Base-by-base conservation (phyloP, 64 coral and sea anemone species). In the Stichodactyla helianthus region DNA sequence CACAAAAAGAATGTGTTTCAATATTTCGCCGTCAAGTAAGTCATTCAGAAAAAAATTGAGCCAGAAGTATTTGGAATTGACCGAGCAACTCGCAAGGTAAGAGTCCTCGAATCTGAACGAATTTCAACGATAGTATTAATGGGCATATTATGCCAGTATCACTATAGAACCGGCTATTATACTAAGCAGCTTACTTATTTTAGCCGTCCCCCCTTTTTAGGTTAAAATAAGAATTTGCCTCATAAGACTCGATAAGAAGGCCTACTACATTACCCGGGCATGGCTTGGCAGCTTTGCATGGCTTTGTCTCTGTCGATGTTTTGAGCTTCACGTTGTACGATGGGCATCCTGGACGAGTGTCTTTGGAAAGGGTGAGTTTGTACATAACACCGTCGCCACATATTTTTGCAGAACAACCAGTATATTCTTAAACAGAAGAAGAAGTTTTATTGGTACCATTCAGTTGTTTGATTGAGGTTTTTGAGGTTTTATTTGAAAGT, bases 321-420 rank as follows among this genome's bases (percentile, higher is more conserved):
- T 57, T 62, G 51, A 84, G 9, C 55, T 60, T 84, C 50, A 84
- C 55, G 83, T 84, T 84, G 83, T 84, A 84, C 54, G 53, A 84
- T 18, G 83, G 83, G 50, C 83, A 84, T n/a, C 28, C 28, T 27
- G 83, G 54, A 13, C 83, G 54, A 60, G 54, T 84, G 83, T 84
- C 83, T 55, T 84, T 57, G 17, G 83, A 84, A 58, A 84, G 59
- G 23, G 62, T 54, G 10, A 84, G 14, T 60, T 84, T 55, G 6
- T 84, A 59, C 55, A 14, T 57, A 15, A 58, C 27, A 2, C 55
- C 55, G 27, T 60, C 14, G 10, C 55, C 55, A 18, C 83, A 84
- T 31, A 4, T 55, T 15, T 84, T 84, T 31, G 55, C 52, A 58
- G 6, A 6, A 63, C 83, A 84, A 4, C n/a, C 83, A 0, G 83